A percentile compares a stretch with the other conserved stretches of the same genome.
These are phyloP conservation scores for Gadus macrocephalus DNA, from an alignment of 2,113 vertebrate genomes.

Conservation along the genomic window DNA sequence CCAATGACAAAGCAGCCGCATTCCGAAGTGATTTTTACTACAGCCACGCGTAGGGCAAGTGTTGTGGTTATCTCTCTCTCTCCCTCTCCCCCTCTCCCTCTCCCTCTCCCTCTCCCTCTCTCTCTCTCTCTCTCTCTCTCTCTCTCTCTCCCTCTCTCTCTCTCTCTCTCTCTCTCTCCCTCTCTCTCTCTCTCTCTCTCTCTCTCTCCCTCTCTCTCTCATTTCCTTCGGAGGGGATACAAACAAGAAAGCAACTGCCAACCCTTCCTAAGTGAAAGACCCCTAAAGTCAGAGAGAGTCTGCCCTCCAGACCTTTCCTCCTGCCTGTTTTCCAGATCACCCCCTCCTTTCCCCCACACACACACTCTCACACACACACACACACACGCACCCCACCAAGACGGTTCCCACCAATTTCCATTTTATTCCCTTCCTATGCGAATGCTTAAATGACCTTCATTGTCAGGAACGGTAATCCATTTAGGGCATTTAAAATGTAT, in stretches of 20 bases:
- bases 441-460: constrained; percentile 64
- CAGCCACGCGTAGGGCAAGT: constrained; percentile 50
- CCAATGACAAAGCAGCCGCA: constrained; percentile 73
- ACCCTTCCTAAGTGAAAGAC: background rate
- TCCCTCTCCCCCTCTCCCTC: too few species aligned
- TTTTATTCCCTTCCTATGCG: constrained; percentile 40
- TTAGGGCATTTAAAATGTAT: constrained; percentile 72
- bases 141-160: too few species aligned
- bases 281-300: constrained; percentile 18
- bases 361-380: background rate
- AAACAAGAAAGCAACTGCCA: background rate
- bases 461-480: constrained; percentile 67
- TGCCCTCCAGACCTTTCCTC: constrained; percentile 15
- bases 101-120: too few species aligned
- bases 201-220: too few species aligned
- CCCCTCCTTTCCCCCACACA: background rate
- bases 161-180: background rate
- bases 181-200: background rate
- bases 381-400: constrained; percentile 10
- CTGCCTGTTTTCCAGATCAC: background rate
- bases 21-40: constrained; percentile 74
- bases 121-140: too few species aligned
- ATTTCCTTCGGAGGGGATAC: too few species aligned
- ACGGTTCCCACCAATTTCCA: constrained; percentile 17
- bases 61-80: constrained; percentile 56